Evolutionary conservation across 2,888 invertebrate species (phyloP), one percentile per base, ranked within the genome.

Genomic region (Quadroppia sp.): DNA sequence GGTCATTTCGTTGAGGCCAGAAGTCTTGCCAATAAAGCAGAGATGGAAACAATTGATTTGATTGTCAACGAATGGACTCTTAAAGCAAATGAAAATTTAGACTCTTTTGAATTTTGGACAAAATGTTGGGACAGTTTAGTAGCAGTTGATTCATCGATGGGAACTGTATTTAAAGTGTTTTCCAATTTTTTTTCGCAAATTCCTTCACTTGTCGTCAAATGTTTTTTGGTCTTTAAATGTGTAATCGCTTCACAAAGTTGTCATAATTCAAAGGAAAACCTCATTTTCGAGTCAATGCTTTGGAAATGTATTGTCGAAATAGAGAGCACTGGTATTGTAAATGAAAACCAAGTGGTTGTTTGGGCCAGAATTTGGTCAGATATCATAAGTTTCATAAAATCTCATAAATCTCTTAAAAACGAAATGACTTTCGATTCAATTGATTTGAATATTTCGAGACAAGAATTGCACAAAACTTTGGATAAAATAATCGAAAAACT

Each of bases 41-140:
- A 74, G 25, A 25, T 75, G 9, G 53, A 70, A 48, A 20, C 32
- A 25, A 64, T 71, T n/a, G 61, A 71, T 64, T 32, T 75, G 30
- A 32, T 36, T 9, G 48, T 75, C 32, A 75, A 74, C 30, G 75
- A 74, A 25, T 75, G 74, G 74, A 45, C 32, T 17, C 23, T 75
- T 15, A 75, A 71, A 72, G 61, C 73, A 2, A 28, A 40, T 11
- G 20, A 25, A 9, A 23, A 40, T 45, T 30, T 67, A 3, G 30
- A 67, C 15, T 42, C 69, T 7, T 32, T 73, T 25, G 69, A 71
- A 23, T 70, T 75, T 32, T 75, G 75, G 75, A 28, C 42, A 17
- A 45, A 70, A 15, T 73, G 75, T 64, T 73, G 73, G 73, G 42
- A 61, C 17, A 42, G 45, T 25, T 42, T 73, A 13, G 40, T 30